Conservation (phyloP, 1,140 invertebrate species). For the Phymorhynchus buccinoides region DNA sequence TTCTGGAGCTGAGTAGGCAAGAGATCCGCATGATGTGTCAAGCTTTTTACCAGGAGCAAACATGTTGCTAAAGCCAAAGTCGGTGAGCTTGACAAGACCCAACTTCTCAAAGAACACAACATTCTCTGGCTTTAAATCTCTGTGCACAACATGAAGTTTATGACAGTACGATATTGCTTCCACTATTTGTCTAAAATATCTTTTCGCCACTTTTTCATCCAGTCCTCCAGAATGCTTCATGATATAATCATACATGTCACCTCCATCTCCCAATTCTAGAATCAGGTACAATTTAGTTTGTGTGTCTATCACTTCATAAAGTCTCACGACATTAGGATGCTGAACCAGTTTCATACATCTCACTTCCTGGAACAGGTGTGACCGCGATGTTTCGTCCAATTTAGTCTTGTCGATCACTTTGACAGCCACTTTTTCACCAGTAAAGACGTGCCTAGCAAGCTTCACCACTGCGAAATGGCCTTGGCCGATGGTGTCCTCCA, state of each 20-base stretch:
- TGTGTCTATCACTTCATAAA: constrained; percentile 99
- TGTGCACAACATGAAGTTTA: constrained; percentile 91
- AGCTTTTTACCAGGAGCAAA: constrained; percentile 97
- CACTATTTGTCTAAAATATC: constrained; percentile 95
- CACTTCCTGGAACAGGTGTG: constrained; percentile 95
- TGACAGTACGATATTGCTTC: constrained; percentile 98
- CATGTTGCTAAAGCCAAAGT: constrained; percentile 97
- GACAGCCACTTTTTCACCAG: constrained; percentile 94
- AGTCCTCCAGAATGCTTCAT: constrained; percentile 89
- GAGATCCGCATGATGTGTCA: constrained; percentile 98
- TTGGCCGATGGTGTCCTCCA: constrained; percentile 87
- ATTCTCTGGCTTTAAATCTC: constrained; percentile 99
- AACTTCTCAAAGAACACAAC: constrained; percentile 98
- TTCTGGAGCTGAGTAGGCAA: constrained; percentile 99
- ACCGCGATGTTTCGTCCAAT: constrained; percentile 94
- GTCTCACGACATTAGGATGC: constrained; percentile 96
- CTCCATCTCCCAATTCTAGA: constrained; percentile 97
- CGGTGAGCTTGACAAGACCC: constrained; percentile 97
- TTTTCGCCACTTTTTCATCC: constrained; percentile 83
- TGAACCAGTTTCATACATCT: constrained; percentile 99
- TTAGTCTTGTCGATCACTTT: constrained; percentile 98
- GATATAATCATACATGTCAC: constrained; percentile 99
- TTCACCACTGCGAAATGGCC: constrained; percentile 99
- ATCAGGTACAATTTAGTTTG: constrained; percentile 83
- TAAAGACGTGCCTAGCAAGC: constrained; percentile 97